Evolutionary conservation across 2,797 vertebrate species (phyloP), one percentile per base, ranked within the genome.

Genomic region (Gallirallus australis): DNA sequence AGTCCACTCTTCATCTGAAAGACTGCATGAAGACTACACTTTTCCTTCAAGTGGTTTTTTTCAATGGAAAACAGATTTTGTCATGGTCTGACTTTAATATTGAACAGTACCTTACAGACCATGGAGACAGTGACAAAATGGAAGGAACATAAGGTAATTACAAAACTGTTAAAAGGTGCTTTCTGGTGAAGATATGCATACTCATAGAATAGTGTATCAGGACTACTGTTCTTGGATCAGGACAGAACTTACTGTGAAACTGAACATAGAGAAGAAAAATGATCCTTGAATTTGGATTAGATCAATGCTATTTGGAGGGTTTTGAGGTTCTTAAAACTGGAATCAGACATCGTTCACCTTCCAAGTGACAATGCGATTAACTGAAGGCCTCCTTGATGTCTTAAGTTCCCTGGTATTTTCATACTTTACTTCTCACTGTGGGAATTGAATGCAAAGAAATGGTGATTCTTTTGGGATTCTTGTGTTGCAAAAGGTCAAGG

Each of bases 371-470:
- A 16, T 57, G 72, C 5, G 30, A 57, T 93, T 91, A 87, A 87
- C 93, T 86, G 79, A 95, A 94, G 87, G 84, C 40, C 69, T 90
- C 33, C 53, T 88, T 61, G 54, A 37, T 81, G 40, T 61, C 45
- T 90, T 56, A 93, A 93, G 76, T 86, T 91, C 45, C 80, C 89
- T 68, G 37, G 7, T 80, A 35, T 81, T 93, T 93, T 91, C 87
- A 45, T 82, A 81, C 60, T 93, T 78, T 11, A 37, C 9, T 93
- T 91, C 76, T 80, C 0, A 0, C 53, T 91, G 65, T 93, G 91
- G 87, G 85, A 95, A 91, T 72, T 59, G 69, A 90, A 88, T 78
- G 63, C 86, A 91, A 93, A 83, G 60, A 94, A 96, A 91, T 79
- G 93, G n/a, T 90, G 69, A 54, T 94, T 42, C 63, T 82, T 93